These are phyloP conservation scores for Medauroidea extradentata DNA, from an alignment of 1,140 invertebrate species.

Conservation along the genomic window DNA sequence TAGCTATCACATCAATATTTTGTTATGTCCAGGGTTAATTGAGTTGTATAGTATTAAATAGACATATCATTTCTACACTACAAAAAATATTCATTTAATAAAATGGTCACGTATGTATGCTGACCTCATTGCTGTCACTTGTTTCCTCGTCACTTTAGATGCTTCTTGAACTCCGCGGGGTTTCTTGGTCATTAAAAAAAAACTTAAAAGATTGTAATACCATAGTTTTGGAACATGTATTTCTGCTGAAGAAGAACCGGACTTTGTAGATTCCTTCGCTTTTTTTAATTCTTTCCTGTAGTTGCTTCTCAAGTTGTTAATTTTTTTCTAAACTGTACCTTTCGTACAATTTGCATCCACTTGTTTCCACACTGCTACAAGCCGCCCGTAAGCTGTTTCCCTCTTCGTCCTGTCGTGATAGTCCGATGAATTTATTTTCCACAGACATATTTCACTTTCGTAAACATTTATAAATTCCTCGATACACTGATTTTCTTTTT, in stretches of 20 bases:
- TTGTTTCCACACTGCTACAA: constrained; percentile 27
- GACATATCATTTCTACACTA: too few relatives aligned
- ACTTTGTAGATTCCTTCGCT: constrained; percentile 19
- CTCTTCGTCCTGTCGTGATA: constrained; percentile 32
- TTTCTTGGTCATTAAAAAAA: constrained; percentile 27
- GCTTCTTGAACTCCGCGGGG: constrained; percentile 5
- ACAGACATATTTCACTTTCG: constrained; percentile 28
- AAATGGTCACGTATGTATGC: too few relatives aligned
- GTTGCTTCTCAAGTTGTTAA: constrained; percentile 32
- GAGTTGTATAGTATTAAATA: too few relatives aligned
- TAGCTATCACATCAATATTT: too few relatives aligned
- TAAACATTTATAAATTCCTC: constrained; percentile 32
- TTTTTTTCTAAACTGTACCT: constrained; percentile 29
- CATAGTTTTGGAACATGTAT: constrained; percentile 29
- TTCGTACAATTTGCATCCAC: constrained; percentile 27
- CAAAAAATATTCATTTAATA: too few relatives aligned
- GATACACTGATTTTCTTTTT: too few relatives aligned
- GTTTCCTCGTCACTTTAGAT: constrained; percentile 17
- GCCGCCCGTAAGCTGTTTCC: constrained; percentile 27
- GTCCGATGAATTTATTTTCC: constrained; percentile 31
- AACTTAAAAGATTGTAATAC: constrained; percentile 32
- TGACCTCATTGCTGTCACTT: neutral
- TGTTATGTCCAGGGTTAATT: too few relatives aligned
- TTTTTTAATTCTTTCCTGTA: constrained; percentile 33
- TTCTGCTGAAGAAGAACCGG: constrained; percentile 26